These are phyloP conservation scores for Euura saliciscinereae DNA, from an alignment of 1,140 invertebrate genomes.

Conservation along the genomic window DNA sequence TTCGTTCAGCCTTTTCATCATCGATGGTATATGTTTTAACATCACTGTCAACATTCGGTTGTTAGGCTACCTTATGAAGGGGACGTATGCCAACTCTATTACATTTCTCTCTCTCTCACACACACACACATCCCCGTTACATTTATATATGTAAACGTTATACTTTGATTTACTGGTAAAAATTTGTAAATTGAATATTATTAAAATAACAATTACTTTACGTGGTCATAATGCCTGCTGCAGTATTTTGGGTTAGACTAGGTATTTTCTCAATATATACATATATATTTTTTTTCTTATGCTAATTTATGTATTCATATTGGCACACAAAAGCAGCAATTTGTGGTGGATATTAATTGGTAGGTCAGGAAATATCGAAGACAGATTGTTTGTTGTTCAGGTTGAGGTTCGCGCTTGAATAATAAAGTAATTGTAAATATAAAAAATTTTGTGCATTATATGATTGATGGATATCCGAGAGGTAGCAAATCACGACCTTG, in stretches of 20 bases:
- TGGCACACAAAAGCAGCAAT: conserved; percentile 16
- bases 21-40: too few relatives aligned
- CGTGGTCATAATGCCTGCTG: conserved; percentile 57
- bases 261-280: conserved; percentile 38
- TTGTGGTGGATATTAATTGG: conserved; percentile 16
- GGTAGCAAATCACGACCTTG: too few relatives aligned
- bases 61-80: too few relatives aligned
- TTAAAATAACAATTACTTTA: conserved; percentile 51
- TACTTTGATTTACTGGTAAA: conserved; percentile 1
- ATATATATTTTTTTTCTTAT: conserved; percentile 20
- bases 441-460: conserved; percentile 8
- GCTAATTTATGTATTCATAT: conserved; percentile 20
- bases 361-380: conserved; percentile 24
- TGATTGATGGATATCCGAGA: background rate
- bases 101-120: too few relatives aligned
- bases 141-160: conserved; percentile 12
- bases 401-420: background rate
- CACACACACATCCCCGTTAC: background rate
- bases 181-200: conserved; percentile 53
- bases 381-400: conserved; percentile 22
- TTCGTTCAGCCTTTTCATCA: too few relatives aligned
- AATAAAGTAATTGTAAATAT: background rate
- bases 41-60: too few relatives aligned
- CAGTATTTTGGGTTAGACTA: conserved; percentile 60
- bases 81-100: too few relatives aligned